Evolutionary conservation across 2,888 invertebrate genomes (phyloP), one percentile per base, ranked within the genome.

Genomic region (Meganola albula): DNA sequence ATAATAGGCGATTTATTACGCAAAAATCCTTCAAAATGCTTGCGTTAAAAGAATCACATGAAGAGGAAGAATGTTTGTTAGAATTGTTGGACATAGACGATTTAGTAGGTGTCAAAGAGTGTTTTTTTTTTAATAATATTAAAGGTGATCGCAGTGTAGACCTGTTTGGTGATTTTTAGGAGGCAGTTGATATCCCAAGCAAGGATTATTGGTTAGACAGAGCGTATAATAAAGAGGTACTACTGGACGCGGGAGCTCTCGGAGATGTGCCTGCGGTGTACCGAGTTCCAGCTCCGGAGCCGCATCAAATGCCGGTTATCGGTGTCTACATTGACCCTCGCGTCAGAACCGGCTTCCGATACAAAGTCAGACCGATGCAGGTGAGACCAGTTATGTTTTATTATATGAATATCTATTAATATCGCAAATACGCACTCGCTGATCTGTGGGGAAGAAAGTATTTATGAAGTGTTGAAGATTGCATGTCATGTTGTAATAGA

Each of bases 321-420:
- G 93, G 93, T 30, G 90, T 92, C 32, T 92, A 90, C 73, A 88
- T 93, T 49, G 92, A 93, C 75, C 88, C 88, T 34, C 83, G 91
- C 34, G 90, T 93, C 43, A 83, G 90, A 49, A 90, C 92, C 45
- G 93, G 93, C 48, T 93, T 92, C 84, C 87, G 89, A 68, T 93
- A 93, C 86, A 88, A 89, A 75, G 90, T 92, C 44, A 87, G 90
- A 59, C 90, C 90, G 1, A 84, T 91, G 68, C 88, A 89, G 72
- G 86, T 87, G 65, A 85, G 85, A 79, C 53, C 52, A 78, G 65
- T 64, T 61, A 63, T 66, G 60, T 59, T n/a, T n/a, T n/a, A n/a
- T n/a, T n/a, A n/a, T n/a, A 61, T 59, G 34, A 44, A 49, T 55
- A 47, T 53, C 48, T 47, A 51, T 45, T 36, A 53, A 46, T 53